Base-by-base conservation (phyloP, 2,797 vertebrate genomes). In the Cuculus canorus region DNA sequence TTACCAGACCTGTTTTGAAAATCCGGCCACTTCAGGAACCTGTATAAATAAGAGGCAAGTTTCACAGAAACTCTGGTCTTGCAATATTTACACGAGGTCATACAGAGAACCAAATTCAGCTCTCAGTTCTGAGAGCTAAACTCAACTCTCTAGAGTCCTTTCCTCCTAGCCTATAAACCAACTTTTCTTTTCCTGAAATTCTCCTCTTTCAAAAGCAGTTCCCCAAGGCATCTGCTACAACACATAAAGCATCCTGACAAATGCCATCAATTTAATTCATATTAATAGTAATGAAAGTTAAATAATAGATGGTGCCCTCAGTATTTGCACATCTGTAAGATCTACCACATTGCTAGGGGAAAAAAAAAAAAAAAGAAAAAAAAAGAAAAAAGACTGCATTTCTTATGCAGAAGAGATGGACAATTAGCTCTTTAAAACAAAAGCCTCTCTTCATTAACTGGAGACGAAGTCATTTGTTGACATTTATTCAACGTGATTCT, bases 241-340 rank as follows among this genome's bases (percentile, higher is more conserved):
- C 45, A 52, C 69, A 88, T 79, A 93, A 92, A 94, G 68, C 75
- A 86, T 56, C 54, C 65, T 75, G 79, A 94, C 84, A 95, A 96
- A 96, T 5, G 9, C 61, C 79, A 94, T 89, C 86, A 91, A 91
- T 94, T 94, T 92, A 73, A 94, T 88, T 88, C 80, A 73, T 94
- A 92, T 89, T 92, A 82, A 90, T 87, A 43, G 48, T 32, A 85
- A 93, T 83, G 52, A 68, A 94, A 95, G 82, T 76, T 94, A 92
- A 95, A 95, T 93, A 95, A 96, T 89, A 92, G 87, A 94, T 87
- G 66, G 15, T 30, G 4, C 76, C 69, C 82, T 91, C 54, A 52
- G 45, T 87, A 90, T 73, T 85, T 89, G 54, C 65, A 85, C 25
- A 13, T 78, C 60, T 73, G 53, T 94, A 77, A 86, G 37, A 78